Evolutionary conservation across 2,797 vertebrate genomes (phyloP).

Genomic region (Acanthis flammea): DNA sequence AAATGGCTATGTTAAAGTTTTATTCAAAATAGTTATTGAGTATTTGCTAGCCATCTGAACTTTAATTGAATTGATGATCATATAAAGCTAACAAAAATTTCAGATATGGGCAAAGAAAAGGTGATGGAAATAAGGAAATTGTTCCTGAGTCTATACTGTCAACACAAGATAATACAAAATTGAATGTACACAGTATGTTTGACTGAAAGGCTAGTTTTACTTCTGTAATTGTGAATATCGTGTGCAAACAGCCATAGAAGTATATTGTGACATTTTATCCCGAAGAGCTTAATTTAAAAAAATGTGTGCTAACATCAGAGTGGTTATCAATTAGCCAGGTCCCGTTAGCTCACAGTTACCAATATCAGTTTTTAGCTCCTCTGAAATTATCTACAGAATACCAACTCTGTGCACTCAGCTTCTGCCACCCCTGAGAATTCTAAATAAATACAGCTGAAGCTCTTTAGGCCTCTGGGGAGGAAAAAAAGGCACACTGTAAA

Average conservation of each 20-base stretch:
- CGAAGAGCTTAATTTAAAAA: background rate
- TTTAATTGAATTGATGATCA: background rate
- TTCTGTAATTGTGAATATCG: background rate
- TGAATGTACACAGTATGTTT: background rate
- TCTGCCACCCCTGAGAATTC: background rate
- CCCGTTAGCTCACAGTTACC: background rate
- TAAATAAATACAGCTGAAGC: background rate
- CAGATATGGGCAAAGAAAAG: background rate
- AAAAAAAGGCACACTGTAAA: accelerated
- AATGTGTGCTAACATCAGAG: background rate
- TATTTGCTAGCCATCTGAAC: background rate
- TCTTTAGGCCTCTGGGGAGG: background rate
- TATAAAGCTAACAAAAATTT: background rate
- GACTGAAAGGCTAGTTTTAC: background rate
- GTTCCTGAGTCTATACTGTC: background rate
- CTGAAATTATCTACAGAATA: background rate
- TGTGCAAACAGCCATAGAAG: background rate
- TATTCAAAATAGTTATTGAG: background rate
- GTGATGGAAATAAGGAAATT: background rate
- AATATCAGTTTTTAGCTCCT: background rate
- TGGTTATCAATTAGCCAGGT: background rate
- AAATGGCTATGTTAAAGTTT: background rate
- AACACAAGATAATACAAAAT: background rate
- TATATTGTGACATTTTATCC: background rate
- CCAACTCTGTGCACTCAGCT: background rate